Evolutionary conservation across 2,888 invertebrate species (phyloP), one percentile per base, ranked within the genome.

Genomic region (Dolomedes plantarius): DNA sequence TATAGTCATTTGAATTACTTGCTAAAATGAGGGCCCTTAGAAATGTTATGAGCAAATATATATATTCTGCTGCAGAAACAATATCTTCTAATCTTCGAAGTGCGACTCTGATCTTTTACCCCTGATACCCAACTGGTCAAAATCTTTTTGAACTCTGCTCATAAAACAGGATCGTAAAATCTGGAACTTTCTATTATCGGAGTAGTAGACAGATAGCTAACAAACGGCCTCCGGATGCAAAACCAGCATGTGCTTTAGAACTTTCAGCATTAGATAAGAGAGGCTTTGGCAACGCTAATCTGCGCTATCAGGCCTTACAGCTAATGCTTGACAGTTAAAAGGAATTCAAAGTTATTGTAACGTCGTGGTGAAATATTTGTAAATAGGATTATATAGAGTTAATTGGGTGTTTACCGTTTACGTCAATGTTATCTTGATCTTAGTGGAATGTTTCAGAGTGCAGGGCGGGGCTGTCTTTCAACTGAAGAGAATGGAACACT

Each of bases 261-360:
- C 56, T 56, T 56, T 56, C 56, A 56, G 56, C 56, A 56, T 56
- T 23, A 3, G 56, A 56, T 56, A 56, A 56, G 56, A 3, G 56
- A 5, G 11, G 23, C n/a, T 13, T 46, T 13, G 46, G 46, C 11
- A 36, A 36, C 36, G 46, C 19, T 23, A 6, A 23, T 56, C 56
- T 16, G 2, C 41, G 2, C 23, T 56, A 23, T 56, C 56, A 23
- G 23, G 23, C 56, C 56, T n/a, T 23, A 23, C 3, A 11, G 5
- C 23, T 19, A n/a, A 56, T 11, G 23, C 23, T 23, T 5, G 3
- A 11, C 56, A 56, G 19, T 56, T 23, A 11, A 56, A 56, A 56
- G 56, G 23, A 56, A 56, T 5, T 56, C 19, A 56, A 23, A 19
- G 56, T 56, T 23, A 56, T 56, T 23, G 5, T 56, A 56, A 56